Evolutionary conservation across 2,888 invertebrate genomes (phyloP).

Genomic region (Drosophila monieri): DNA sequence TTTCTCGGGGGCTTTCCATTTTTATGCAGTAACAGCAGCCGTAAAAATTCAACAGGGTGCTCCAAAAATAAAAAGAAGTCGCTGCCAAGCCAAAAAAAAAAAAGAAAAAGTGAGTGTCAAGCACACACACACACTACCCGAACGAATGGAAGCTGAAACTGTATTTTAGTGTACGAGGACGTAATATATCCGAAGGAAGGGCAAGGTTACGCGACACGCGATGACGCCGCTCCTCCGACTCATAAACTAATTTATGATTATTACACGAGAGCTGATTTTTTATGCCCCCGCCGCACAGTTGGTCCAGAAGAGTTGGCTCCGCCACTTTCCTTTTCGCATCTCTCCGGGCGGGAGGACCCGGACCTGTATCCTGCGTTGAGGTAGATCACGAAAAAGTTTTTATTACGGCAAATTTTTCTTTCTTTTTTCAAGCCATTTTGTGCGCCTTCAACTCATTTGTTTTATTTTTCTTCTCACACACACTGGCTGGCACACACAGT

Average conservation of each 20-base stretch:
- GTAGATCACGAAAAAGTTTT: constrained; percentile 79
- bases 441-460: constrained; percentile 56
- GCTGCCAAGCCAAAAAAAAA: not conserved
- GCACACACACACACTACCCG: constrained; percentile 1
- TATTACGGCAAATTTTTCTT: constrained; percentile 68
- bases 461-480: constrained; percentile 29
- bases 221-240: constrained; percentile 60
- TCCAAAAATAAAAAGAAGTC: constrained; percentile 38
- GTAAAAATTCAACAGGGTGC: constrained; percentile 79
- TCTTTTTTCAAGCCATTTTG: constrained; percentile 27
- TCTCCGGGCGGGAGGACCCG: constrained; percentile 23
- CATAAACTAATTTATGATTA: constrained; percentile 83
- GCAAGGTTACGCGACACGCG: constrained; percentile 82
- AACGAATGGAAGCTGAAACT: not conserved
- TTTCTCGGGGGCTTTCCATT: constrained; percentile 49
- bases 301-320: constrained; percentile 32
- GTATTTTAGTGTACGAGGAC: not conserved
- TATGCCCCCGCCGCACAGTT: constrained; percentile 61
- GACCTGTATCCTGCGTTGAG: constrained; percentile 64
- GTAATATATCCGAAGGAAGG: constrained; percentile 59
- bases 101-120: not conserved
- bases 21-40: constrained; percentile 78
- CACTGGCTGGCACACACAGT: constrained; percentile 5
- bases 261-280: constrained; percentile 78
- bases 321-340: constrained; percentile 55